These are phyloP conservation scores for Tichodroma muraria DNA, from an alignment of 2,113 vertebrate species.

Conservation along the genomic window DNA sequence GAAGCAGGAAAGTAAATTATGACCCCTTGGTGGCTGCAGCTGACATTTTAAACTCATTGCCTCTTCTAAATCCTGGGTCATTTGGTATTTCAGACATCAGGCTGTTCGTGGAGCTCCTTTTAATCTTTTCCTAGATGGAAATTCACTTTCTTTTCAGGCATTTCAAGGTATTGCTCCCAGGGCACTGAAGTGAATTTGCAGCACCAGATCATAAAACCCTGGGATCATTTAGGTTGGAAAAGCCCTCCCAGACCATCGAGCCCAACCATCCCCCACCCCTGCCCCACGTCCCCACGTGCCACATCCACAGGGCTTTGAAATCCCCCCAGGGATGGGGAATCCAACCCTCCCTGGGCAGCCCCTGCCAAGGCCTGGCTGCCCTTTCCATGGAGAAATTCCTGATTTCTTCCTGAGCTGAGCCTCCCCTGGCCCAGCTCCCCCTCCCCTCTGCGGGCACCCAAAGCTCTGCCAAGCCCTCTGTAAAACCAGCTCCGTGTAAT, in stretches of 20 bases:
- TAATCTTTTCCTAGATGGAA: neutral
- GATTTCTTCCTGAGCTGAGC: fast-evolving
- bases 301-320: neutral
- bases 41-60: neutral
- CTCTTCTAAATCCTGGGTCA: neutral
- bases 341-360: neutral
- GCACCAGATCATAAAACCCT: neutral
- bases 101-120: neutral
- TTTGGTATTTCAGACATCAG: neutral
- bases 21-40: neutral
- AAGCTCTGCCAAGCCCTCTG: neutral
- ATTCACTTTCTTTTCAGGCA: neutral
- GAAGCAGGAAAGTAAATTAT: neutral
- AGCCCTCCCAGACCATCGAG: neutral
- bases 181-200: neutral
- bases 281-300: neutral
- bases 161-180: neutral
- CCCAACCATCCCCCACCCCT: neutral
- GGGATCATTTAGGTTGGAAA: neutral
- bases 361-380: neutral
- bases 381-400: neutral
- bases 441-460: neutral
- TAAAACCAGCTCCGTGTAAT: fast-evolving
- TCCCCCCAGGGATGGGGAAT: neutral
- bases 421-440: neutral